Evolutionary conservation across 2,888 invertebrate species (phyloP).

Genomic region (Notodonta dromedarius): DNA sequence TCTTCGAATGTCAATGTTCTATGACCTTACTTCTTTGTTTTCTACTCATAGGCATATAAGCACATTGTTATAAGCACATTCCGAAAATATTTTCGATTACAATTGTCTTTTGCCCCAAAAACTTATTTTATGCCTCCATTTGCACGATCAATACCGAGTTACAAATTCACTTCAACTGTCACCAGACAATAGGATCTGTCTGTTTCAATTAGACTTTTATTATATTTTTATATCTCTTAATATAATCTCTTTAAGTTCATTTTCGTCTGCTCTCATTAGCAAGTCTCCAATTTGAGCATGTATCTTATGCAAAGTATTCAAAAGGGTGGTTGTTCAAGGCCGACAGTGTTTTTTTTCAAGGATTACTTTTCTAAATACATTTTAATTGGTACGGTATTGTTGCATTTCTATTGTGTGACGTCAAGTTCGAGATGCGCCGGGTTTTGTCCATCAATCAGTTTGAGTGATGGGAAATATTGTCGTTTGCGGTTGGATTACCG

Average conservation of each 20-base stretch:
- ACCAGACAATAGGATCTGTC: conserved; percentile 56
- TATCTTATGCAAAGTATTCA: conserved; percentile 36
- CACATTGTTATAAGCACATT: neutral
- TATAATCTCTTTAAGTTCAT: conserved; percentile 1
- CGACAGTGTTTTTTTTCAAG: conserved; percentile 41
- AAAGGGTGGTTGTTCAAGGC: conserved; percentile 10
- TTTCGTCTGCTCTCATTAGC: conserved; percentile 4
- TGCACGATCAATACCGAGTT: conserved; percentile 42
- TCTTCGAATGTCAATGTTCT: too few relatives aligned
- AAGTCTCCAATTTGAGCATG: conserved; percentile 11
- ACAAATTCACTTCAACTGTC: conserved; percentile 42
- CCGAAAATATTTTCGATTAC: neutral
- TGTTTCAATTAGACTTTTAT: conserved; percentile 60
- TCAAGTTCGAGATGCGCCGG: conserved; percentile 46
- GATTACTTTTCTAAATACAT: conserved; percentile 68
- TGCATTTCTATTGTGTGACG: conserved; percentile 32
- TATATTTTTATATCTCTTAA: conserved; percentile 41
- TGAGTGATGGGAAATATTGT: conserved; percentile 55
- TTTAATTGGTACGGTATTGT: conserved; percentile 70
- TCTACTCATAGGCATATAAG: neutral
- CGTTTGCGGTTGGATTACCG: conserved; percentile 43
- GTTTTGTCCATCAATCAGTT: conserved; percentile 43
- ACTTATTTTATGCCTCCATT: conserved; percentile 37
- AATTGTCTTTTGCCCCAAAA: neutral
- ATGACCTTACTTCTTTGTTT: too few relatives aligned